Percentiles rank a stretch among this genome's conserved stretches.
phyloP scores from a whole-genome alignment of 2,113 vertebrate genomes.

The Cygnus buccinator region DNA sequence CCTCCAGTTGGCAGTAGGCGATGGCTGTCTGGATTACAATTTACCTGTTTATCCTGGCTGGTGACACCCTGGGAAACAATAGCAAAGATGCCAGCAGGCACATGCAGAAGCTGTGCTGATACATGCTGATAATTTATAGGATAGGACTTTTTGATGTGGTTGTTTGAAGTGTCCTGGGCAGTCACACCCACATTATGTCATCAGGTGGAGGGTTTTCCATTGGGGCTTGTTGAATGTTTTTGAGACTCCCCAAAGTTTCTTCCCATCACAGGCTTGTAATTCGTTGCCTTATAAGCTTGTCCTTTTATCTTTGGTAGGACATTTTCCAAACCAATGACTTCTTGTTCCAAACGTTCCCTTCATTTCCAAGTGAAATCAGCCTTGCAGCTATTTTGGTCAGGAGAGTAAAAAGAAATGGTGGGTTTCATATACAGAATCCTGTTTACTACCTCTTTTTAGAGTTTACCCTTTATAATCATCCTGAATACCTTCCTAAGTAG shows the following conservation, averaged over 20 bases:
- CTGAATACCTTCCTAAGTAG: not conserved
- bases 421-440: not conserved
- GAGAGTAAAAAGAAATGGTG: not conserved
- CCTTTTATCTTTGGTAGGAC: not conserved
- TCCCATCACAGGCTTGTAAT: not conserved
- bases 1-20: not conserved
- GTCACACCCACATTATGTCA: accelerated
- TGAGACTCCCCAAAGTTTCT: not conserved
- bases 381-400: not conserved
- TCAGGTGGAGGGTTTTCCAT: not conserved
- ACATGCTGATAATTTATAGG: not conserved
- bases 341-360: not conserved
- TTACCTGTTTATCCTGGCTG: not conserved
- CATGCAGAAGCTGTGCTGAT: not conserved
- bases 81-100: not conserved
- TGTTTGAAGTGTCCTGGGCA: not conserved
- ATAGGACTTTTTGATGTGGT: not conserved
- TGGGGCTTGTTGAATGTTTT: not conserved
- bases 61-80: not conserved
- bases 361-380: not conserved
- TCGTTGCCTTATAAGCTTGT: not conserved
- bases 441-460: not conserved
- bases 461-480: not conserved
- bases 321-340: not conserved
- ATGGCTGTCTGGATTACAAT: not conserved